phyloP scores from a whole-genome alignment of 2,888 invertebrate species.

The Zelleria hepariella region DNA sequence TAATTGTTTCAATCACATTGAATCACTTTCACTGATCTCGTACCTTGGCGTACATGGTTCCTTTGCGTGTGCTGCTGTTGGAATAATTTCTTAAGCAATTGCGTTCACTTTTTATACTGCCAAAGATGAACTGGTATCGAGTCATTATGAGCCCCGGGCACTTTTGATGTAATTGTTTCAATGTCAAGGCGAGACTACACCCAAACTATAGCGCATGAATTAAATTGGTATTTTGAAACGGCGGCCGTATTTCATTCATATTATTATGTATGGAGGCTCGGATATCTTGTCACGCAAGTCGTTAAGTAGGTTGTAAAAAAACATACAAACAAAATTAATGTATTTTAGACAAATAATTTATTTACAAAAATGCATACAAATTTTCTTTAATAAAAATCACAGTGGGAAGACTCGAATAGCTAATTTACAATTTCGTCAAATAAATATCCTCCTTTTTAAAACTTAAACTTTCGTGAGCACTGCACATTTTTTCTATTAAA shows the following conservation, averaged over 20 bases:
- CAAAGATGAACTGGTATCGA: slow-evolving; percentile 43
- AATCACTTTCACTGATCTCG: slow-evolving; percentile 7
- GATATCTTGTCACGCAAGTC: background rate
- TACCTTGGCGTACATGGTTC: slow-evolving; percentile 56
- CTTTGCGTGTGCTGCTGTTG: slow-evolving; percentile 36
- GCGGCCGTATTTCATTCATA: background rate
- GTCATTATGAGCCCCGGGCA: background rate
- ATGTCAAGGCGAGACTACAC: slow-evolving; percentile 43
- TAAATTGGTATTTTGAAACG: background rate
- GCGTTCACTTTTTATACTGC: slow-evolving; percentile 55
- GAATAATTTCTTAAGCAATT: slow-evolving; percentile 41
- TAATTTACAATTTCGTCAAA: background rate
- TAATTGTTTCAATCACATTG: background rate
- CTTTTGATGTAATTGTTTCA: slow-evolving; percentile 28
- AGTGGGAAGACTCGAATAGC: background rate
- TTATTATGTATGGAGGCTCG: background rate
- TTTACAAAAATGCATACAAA: background rate
- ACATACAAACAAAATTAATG: no score
- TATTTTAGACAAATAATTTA: background rate
- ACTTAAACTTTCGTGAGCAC: no score
- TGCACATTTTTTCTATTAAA: no score
- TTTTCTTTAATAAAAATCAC: background rate
- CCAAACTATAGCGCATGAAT: background rate
- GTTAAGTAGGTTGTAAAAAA: background rate
- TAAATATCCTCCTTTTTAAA: background rate